These are phyloP conservation scores for Novumbra hubbsi DNA, from an alignment of 2,797 vertebrate species.

Conservation along the genomic window DNA sequence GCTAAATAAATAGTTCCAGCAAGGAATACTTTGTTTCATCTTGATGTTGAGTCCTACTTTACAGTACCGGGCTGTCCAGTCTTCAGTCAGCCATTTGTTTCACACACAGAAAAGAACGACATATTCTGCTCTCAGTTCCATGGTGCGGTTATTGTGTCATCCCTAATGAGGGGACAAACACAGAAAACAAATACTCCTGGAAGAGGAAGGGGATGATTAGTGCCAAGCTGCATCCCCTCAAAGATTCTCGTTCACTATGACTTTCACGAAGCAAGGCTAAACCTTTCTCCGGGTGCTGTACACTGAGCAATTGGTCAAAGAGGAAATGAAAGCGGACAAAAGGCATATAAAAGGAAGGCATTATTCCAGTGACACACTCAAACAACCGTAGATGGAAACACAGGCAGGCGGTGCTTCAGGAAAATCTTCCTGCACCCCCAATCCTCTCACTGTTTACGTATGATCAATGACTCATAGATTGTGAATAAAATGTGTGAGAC, in stretches of 20 bases:
- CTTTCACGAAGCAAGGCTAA: not conserved
- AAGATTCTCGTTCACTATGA: not conserved
- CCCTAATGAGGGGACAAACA: slow-evolving; percentile 10
- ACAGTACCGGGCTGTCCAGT: too few relatives aligned
- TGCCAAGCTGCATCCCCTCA: not conserved
- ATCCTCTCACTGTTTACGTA: slow-evolving; percentile 23
- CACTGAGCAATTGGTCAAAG: slow-evolving; percentile 16
- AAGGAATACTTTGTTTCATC: too few relatives aligned
- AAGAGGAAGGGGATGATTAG: slow-evolving; percentile 25
- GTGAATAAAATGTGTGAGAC: slow-evolving; percentile 40
- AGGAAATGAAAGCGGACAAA: slow-evolving; percentile 9
- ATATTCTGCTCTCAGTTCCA: too few relatives aligned
- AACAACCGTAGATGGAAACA: slow-evolving; percentile 19
- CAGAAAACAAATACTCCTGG: not conserved
- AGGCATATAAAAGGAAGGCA: slow-evolving; percentile 15
- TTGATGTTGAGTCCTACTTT: too few relatives aligned
- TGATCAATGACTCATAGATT: slow-evolving; percentile 40
- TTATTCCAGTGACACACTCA: slow-evolving; percentile 30
- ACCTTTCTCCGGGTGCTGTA: slow-evolving; percentile 18
- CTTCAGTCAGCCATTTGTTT: too few relatives aligned
- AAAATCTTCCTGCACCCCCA: slow-evolving; percentile 25
- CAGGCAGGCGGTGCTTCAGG: slow-evolving; percentile 24
- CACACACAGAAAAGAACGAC: too few relatives aligned
- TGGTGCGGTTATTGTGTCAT: too few relatives aligned
- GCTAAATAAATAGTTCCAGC: too few relatives aligned